Conservation (phyloP, 2,113 vertebrate species). For the Haliaeetus leucogaster region DNA sequence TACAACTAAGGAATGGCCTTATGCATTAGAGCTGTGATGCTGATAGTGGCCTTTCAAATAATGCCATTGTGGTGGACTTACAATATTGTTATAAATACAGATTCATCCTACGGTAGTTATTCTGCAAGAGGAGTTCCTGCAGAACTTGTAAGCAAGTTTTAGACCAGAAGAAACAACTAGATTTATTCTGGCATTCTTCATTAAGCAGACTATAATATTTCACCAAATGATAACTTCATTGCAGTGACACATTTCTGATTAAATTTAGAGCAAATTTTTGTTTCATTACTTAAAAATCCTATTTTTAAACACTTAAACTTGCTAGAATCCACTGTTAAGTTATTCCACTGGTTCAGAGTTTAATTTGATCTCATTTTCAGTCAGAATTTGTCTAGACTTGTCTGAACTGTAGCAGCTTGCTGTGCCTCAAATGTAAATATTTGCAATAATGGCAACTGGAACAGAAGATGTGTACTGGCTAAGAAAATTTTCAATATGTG, state of each 20-base stretch:
- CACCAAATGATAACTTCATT: neutral
- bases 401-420: neutral
- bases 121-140: neutral
- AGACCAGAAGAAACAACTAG: neutral
- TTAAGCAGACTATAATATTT: neutral
- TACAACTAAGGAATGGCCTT: neutral
- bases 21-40: neutral
- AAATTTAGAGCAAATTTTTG: neutral
- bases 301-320: neutral
- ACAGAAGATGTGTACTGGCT: neutral
- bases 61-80: neutral
- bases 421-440: conserved; percentile 23
- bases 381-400: neutral
- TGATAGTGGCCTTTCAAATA: neutral
- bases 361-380: conserved; percentile 3
- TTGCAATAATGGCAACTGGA: neutral
- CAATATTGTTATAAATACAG: neutral
- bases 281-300: neutral
- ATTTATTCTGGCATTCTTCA: neutral
- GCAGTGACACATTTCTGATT: neutral
- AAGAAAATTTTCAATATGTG: neutral
- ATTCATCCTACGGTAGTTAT: neutral
- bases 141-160: neutral
- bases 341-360: conserved; percentile 3
- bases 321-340: neutral